Evolutionary conservation across 2,797 vertebrate genomes (phyloP).

Genomic region (Alauda arvensis): DNA sequence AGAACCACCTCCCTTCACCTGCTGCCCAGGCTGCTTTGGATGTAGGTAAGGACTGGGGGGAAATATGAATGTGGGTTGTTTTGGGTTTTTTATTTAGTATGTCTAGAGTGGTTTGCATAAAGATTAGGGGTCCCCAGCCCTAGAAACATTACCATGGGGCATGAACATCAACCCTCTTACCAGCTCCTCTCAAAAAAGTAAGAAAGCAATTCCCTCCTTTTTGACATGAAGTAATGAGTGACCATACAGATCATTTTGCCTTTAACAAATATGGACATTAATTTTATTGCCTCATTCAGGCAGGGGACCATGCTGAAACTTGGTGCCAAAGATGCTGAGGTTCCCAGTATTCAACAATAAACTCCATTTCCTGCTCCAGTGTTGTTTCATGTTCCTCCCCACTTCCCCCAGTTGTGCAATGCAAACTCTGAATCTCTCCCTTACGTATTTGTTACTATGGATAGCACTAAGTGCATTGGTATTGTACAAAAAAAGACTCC

Average conservation of each 20-base stretch:
- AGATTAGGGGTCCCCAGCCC: neutral
- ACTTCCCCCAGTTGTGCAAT: neutral
- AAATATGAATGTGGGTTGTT: neutral
- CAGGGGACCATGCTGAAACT: neutral
- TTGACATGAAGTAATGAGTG: neutral
- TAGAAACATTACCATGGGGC: neutral
- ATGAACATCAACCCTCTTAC: neutral
- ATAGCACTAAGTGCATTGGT: neutral
- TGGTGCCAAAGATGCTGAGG: neutral
- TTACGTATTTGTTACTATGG: neutral
- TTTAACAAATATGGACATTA: neutral
- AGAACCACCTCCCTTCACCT: neutral
- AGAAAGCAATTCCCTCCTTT: neutral
- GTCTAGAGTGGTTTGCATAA: neutral
- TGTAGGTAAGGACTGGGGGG: too few species aligned
- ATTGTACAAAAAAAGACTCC: neutral
- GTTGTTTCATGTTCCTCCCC: neutral
- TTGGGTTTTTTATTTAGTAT: neutral
- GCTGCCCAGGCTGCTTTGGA: neutral
- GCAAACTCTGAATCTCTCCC: neutral
- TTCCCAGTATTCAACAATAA: neutral
- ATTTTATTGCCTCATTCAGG: neutral
- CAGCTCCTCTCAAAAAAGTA: neutral
- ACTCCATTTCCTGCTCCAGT: neutral
- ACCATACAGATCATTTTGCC: rapidly evolving